phyloP scores from a whole-genome alignment of 2,113 vertebrate genomes.

The Setophaga petechia region DNA sequence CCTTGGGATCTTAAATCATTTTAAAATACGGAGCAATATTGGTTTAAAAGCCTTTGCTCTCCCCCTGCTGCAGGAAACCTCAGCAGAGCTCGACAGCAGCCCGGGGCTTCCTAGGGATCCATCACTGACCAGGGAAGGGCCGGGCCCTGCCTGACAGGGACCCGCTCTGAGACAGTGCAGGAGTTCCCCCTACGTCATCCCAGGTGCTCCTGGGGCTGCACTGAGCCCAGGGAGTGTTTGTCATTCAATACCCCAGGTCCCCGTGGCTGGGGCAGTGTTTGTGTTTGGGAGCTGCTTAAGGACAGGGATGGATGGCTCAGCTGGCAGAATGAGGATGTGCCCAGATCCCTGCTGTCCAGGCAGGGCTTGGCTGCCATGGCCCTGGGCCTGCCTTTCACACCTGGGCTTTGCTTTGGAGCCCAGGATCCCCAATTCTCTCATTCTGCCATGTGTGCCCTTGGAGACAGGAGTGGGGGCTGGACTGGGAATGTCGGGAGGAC shows the following conservation, averaged over 20 bases:
- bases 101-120: constrained; percentile 2
- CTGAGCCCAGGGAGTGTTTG: neutral
- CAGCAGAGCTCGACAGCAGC: neutral
- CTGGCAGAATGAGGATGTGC: neutral
- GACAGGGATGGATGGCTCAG: neutral
- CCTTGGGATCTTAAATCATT: constrained; percentile 62
- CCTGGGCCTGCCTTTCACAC: neutral
- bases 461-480: neutral
- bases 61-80: constrained; percentile 19
- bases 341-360: neutral
- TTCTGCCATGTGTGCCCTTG: fast-evolving
- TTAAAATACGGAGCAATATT: constrained; percentile 17
- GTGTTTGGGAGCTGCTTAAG: neutral
- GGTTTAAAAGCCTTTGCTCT: constrained; percentile 61
- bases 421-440: fast-evolving
- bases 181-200: neutral
- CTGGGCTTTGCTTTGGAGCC: neutral
- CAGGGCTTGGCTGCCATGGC: neutral
- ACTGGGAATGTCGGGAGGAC: fast-evolving
- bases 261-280: neutral
- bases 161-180: neutral
- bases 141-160: neutral
- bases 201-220: fast-evolving
- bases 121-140: neutral
- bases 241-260: fast-evolving